Base-by-base conservation (phyloP, 2,113 vertebrate species). In the Sylvia atricapilla region DNA sequence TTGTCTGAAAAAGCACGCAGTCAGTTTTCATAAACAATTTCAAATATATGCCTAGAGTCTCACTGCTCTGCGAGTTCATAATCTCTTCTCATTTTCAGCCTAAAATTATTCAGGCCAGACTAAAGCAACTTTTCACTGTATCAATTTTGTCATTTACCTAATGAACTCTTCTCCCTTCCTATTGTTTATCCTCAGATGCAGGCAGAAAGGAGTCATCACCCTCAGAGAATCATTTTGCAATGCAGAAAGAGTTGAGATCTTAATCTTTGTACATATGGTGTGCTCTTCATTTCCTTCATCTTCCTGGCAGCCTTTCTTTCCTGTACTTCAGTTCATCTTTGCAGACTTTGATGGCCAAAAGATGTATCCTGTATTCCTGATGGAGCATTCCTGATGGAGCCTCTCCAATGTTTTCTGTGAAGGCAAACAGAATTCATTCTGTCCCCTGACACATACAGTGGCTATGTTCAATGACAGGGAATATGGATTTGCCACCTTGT, bases 91-190 rank as follows among this genome's bases (percentile, higher is more conserved):
- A 30, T 85, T 58, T 58, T 80, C 50, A 77, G 67, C 9, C 41
- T 41, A 49, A 35, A 86, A 66, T 62, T 66, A 53, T 53, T 69
- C 85, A 75, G 49, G 49, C 16, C 52, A 84, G 37, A 59, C 39
- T 82, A 52, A 21, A 93, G 23, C 15, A 94, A 73, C 31, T 69
- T 76, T 85, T 74, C 56, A 55, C 63, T 55, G 12, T 37, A 43
- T 53, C 33, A 28, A 19, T 75, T 85, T 91, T 69, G 69, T 50
- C 22, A 53, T 93, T 88, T 88, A 66, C 80, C 64, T 91, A 74
- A 87, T 78, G 59, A 92, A 69, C 73, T 91, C 53, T 89, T 89
- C 46, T 91, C n/a, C 37, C 68, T 94, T 94, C 84, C 73, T 50
- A 39, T 68, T 87, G 84, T 89, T 95, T 92, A 37, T 55, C 76